phyloP scores from a whole-genome alignment of 2,113 vertebrate genomes.

The Vanacampus margaritifer region DNA sequence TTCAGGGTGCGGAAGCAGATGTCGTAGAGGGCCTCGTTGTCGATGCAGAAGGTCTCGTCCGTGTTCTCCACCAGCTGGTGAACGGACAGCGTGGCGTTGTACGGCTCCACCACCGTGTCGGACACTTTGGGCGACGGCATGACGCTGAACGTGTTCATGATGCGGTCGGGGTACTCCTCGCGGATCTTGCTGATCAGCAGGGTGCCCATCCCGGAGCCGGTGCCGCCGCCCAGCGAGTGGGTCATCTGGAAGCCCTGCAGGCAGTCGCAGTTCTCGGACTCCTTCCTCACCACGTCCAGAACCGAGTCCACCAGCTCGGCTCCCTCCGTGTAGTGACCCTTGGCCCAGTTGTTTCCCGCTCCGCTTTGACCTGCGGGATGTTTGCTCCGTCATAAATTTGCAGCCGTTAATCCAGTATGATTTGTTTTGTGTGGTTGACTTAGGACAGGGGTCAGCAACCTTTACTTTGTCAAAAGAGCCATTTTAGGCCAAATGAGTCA shows the following conservation, averaged over 20 bases:
- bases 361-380: conserved; percentile 70
- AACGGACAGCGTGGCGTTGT: conserved; percentile 90
- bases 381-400: too few species aligned
- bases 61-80: conserved; percentile 98
- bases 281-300: conserved; percentile 75
- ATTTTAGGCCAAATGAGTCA: too few species aligned
- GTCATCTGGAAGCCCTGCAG: conserved; percentile 91
- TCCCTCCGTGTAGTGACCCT: conserved; percentile 77
- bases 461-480: too few species aligned
- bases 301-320: conserved; percentile 75
- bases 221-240: conserved; percentile 86
- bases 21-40: conserved; percentile 95
- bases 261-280: conserved; percentile 86
- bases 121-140: conserved; percentile 92
- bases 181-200: conserved; percentile 92
- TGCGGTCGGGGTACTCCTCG: conserved; percentile 88
- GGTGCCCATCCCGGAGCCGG: conserved; percentile 88
- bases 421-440: too few species aligned
- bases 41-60: conserved; percentile 95
- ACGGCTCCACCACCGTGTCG: conserved; percentile 95
- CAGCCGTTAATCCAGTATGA: too few species aligned
- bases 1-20: conserved; percentile 98
- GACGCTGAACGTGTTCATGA: conserved; percentile 94
- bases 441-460: too few species aligned
- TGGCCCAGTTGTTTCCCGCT: conserved; percentile 78